phyloP scores from a whole-genome alignment of 2,888 invertebrate genomes.

The Agrochola lota region DNA sequence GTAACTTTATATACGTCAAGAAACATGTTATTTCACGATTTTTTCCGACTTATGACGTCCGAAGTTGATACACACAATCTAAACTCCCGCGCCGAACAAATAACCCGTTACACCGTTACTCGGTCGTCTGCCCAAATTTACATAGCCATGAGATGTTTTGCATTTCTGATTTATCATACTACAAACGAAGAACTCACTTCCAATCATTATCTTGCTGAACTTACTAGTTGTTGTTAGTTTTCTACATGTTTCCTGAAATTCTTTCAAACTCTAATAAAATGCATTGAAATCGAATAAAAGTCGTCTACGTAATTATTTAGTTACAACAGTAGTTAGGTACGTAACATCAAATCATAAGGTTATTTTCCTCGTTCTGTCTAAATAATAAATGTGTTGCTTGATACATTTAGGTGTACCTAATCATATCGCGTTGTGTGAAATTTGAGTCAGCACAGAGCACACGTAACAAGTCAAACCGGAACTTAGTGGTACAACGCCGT shows the following conservation, averaged over 20 bases:
- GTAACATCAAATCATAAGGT: conserved; percentile 14
- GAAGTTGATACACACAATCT: conserved; percentile 38
- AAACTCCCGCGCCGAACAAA: conserved; percentile 56
- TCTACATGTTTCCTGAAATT: conserved; percentile 1
- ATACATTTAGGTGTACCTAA: conserved; percentile 17
- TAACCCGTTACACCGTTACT: conserved; percentile 68
- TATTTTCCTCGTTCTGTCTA: conserved; percentile 55
- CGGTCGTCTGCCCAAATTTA: conserved; percentile 68
- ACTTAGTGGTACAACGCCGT: neutral
- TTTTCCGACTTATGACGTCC: conserved; percentile 22
- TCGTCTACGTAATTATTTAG: conserved; percentile 18
- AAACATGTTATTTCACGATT: conserved; percentile 11
- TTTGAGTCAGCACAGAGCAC: conserved; percentile 13
- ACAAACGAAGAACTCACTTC: conserved; percentile 4
- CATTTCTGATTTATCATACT: conserved; percentile 45
- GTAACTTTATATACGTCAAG: conserved; percentile 1
- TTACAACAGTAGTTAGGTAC: conserved; percentile 17
- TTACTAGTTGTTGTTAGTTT: neutral
- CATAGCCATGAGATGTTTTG: conserved; percentile 57
- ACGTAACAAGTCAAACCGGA: conserved; percentile 20
- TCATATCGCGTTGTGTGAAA: conserved; percentile 20
- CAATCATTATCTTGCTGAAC: conserved; percentile 1
- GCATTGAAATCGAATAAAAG: no score
- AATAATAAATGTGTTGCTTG: conserved; percentile 20
- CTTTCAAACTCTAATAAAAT: neutral